These are phyloP conservation scores for Chaetogeoica ovagalla DNA, from an alignment of 2,888 invertebrate species.

Conservation along the genomic window DNA sequence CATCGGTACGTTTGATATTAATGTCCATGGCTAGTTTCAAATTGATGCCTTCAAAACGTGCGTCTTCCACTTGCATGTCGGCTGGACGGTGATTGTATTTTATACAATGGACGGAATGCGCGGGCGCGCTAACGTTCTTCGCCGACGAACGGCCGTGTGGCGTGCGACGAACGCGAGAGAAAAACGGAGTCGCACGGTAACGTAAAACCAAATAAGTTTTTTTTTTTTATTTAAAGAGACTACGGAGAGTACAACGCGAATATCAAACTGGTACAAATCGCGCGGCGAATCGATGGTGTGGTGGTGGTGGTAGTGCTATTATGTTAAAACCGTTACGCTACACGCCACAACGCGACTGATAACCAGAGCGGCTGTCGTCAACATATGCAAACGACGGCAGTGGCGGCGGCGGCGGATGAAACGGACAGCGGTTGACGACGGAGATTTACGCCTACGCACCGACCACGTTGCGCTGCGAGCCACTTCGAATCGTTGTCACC, in stretches of 20 bases:
- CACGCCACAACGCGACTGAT: slow-evolving; percentile 27
- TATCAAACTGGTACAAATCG: background rate
- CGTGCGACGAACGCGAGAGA: background rate
- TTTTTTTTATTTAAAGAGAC: too few species aligned
- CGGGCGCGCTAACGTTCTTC: background rate
- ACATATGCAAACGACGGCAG: background rate
- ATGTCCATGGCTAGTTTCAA: slow-evolving; percentile 49
- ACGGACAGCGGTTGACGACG: background rate
- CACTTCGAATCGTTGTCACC: background rate
- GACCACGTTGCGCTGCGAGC: background rate
- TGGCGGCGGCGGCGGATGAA: background rate
- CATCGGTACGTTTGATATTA: slow-evolving; percentile 47
- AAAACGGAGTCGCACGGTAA: too few species aligned
- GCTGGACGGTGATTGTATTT: background rate
- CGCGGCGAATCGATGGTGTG: background rate
- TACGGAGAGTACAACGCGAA: too few species aligned
- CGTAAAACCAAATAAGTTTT: background rate
- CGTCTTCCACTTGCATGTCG: slow-evolving; percentile 41
- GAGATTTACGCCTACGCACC: background rate
- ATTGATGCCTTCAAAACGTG: slow-evolving; percentile 37
- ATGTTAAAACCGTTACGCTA: slow-evolving; percentile 46
- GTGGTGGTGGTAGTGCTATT: background rate
- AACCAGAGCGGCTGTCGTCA: slow-evolving; percentile 11
- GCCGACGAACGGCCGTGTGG: background rate
- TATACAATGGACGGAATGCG: background rate